Evolutionary conservation across 1,140 invertebrate genomes (phyloP).

Genomic region (Ganaspis sp.): DNA sequence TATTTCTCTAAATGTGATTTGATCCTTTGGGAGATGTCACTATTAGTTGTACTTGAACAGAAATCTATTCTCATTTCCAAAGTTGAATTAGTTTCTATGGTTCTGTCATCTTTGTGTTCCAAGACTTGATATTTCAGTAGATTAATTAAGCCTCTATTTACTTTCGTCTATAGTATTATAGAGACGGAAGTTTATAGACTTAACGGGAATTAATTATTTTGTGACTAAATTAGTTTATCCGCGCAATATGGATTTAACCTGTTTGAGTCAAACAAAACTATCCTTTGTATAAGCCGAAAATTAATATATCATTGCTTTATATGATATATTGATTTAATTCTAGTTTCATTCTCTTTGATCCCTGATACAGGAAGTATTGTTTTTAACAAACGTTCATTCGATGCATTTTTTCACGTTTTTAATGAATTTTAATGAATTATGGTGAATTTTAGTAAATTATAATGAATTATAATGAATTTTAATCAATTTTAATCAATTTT

Average conservation of each 20-base stretch:
- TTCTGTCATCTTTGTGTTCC: neutral
- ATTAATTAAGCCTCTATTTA: slow-evolving; percentile 7
- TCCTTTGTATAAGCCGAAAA: no score
- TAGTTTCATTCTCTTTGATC: no score
- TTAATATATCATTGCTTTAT: no score
- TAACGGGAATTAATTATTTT: slow-evolving; percentile 3
- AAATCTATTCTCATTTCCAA: slow-evolving; percentile 13
- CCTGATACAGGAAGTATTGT: no score
- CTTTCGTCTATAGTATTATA: neutral
- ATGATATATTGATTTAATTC: no score
- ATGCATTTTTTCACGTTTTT: no score
- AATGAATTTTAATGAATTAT: no score
- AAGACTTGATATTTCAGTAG: slow-evolving; percentile 4
- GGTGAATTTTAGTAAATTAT: no score
- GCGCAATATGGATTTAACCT: neutral
- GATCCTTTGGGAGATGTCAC: neutral
- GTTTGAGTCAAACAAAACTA: no score
- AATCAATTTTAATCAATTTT: no score
- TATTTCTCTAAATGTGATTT: neutral
- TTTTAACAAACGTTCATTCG: no score
- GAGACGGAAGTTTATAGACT: neutral
- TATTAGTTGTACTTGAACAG: neutral
- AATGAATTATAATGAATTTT: no score
- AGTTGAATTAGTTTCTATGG: slow-evolving; percentile 10
- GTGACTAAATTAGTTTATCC: neutral